Evolutionary conservation across 2,888 invertebrate species (phyloP).

Genomic region (Ormyrus nitidulus): DNA sequence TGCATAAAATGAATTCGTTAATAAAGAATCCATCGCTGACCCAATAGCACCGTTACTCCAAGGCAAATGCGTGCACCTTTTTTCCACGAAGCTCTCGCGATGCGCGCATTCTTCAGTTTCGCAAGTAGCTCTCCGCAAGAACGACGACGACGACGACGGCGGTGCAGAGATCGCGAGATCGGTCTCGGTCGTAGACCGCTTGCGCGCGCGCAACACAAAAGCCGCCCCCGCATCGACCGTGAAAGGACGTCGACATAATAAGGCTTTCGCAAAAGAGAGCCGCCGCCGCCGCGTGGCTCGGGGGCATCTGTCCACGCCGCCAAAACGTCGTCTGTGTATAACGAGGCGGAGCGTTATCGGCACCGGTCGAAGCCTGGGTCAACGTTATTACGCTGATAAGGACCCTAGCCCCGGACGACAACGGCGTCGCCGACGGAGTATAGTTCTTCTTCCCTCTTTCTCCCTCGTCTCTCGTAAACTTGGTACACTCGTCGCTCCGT

Average conservation of each 20-base stretch:
- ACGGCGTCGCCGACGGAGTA: no score
- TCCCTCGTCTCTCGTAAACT: no score
- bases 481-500: no score
- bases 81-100: background rate
- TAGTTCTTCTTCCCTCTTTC: no score
- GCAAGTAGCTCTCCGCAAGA: background rate
- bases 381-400: slow-evolving; percentile 48
- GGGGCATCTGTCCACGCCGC: no score
- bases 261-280: no score
- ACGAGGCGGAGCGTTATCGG: slow-evolving; percentile 25
- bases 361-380: slow-evolving; percentile 32
- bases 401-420: background rate
- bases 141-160: background rate
- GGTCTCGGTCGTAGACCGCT: background rate
- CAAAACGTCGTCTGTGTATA: background rate
- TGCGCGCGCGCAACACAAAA: slow-evolving; percentile 1
- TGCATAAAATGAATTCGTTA: no score
- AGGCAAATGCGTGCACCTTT: background rate
- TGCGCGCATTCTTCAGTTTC: background rate
- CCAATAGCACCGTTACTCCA: slow-evolving; percentile 2
- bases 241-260: background rate
- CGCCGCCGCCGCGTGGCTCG: no score
- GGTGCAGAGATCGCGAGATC: slow-evolving; percentile 18
- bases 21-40: background rate
- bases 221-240: background rate